Conservation (phyloP, 2,113 vertebrate genomes). For the Neomonachus schauinslandi region DNA sequence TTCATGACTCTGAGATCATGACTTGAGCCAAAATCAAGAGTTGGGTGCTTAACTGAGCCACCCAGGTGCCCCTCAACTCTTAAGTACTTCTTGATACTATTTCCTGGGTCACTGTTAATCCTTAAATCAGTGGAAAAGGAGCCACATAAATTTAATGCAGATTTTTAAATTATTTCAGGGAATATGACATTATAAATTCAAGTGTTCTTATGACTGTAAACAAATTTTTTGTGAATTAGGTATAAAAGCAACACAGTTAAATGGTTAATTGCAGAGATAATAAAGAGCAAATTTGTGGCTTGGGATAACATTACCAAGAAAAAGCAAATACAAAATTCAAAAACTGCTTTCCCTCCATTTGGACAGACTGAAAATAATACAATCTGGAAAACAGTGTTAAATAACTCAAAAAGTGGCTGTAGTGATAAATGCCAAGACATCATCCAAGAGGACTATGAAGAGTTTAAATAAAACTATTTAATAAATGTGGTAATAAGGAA, state of each 20-base stretch:
- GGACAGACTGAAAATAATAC: background rate
- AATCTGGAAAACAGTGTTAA: background rate
- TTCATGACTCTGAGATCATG: background rate
- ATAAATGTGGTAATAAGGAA: background rate
- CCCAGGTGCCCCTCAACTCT: background rate
- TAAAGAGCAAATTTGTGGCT: background rate
- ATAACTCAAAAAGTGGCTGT: background rate
- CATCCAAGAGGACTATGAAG: background rate
- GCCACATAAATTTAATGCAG: background rate
- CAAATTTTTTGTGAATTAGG: background rate
- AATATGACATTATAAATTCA: background rate
- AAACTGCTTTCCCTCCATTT: constrained; percentile 6
- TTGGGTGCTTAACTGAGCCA: background rate
- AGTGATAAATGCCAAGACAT: background rate
- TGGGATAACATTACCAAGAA: background rate
- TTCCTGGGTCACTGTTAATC: constrained; percentile 31
- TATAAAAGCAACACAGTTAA: constrained; percentile 34
- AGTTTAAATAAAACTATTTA: background rate
- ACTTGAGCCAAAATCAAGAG: background rate
- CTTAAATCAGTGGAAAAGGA: background rate
- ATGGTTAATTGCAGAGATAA: background rate
- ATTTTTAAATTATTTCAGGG: constrained; percentile 2
- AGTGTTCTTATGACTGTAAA: background rate
- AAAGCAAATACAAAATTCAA: background rate
- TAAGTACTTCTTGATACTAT: background rate